Conservation (phyloP, 2,113 vertebrate species). For the Perca fluviatilis region DNA sequence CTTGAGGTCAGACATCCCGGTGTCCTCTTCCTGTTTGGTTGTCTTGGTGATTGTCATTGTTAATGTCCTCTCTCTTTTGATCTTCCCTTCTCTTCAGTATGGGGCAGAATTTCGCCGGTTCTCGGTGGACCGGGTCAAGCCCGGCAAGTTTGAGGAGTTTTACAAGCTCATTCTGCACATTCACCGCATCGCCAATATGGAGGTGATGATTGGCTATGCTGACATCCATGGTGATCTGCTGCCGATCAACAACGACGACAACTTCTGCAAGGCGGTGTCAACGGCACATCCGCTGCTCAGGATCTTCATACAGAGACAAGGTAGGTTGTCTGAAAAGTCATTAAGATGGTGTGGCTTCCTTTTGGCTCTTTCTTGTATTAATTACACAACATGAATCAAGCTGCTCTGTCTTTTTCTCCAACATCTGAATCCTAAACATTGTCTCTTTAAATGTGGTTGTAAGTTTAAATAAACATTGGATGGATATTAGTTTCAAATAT, state of each 20-base stretch:
- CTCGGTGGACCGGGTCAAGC: slow-evolving; percentile 93
- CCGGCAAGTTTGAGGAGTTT: slow-evolving; percentile 98
- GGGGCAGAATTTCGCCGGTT: slow-evolving; percentile 98
- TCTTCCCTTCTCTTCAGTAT: slow-evolving; percentile 85
- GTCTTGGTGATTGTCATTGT: background rate
- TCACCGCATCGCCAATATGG: slow-evolving; percentile 93
- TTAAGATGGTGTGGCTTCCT: background rate
- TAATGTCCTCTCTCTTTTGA: slow-evolving; percentile 5
- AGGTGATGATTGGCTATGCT: slow-evolving; percentile 96
- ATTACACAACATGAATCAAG: background rate
- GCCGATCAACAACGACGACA: slow-evolving; percentile 99
- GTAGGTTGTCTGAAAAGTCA: slow-evolving; percentile 70
- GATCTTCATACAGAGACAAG: slow-evolving; percentile 98
- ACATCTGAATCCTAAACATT: background rate
- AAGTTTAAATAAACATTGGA: background rate
- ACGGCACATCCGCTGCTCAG: slow-evolving; percentile 95
- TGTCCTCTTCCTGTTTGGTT: slow-evolving; percentile 59
- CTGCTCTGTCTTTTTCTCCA: background rate
- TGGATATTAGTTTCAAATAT: slow-evolving; percentile 21
- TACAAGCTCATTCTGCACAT: slow-evolving; percentile 96
- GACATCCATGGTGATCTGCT: slow-evolving; percentile 97
- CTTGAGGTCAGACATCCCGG: slow-evolving; percentile 8
- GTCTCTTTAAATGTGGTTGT: slow-evolving; percentile 7
- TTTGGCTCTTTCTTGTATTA: background rate
- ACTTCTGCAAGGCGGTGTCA: slow-evolving; percentile 97